Conservation (phyloP, 2,113 vertebrate genomes). For the Hypomesus transpacificus region DNA sequence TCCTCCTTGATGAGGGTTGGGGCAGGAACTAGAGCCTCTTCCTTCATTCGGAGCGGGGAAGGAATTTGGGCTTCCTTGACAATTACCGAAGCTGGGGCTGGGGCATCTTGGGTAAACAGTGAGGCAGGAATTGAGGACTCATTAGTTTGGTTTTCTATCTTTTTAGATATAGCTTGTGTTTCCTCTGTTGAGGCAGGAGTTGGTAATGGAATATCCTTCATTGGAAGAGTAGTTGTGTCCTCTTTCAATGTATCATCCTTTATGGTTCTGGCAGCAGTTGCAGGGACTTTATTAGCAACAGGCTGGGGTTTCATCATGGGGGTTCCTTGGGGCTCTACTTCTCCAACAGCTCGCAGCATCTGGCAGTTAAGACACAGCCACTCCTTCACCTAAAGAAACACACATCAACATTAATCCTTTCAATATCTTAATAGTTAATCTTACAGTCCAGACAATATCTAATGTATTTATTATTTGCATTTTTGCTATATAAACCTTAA, state of each 20-base stretch:
- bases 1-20: conserved; percentile 10
- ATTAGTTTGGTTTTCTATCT: conserved; percentile 36
- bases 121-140: conserved; percentile 34
- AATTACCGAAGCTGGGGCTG: background rate
- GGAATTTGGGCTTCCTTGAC: background rate
- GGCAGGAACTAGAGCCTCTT: background rate
- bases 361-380: conserved; percentile 98
- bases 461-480: background rate
- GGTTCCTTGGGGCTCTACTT: conserved; percentile 70
- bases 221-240: background rate
- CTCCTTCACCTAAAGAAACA: conserved; percentile 76
- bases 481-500: background rate
- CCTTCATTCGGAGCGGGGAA: background rate
- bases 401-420: background rate
- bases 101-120: conserved; percentile 50
- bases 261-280: conserved; percentile 48
- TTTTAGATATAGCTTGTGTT: conserved; percentile 7
- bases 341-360: conserved; percentile 83
- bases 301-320: conserved; percentile 59
- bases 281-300: conserved; percentile 53
- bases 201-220: conserved; percentile 36
- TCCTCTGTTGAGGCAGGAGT: conserved; percentile 22
- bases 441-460: background rate
- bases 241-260: background rate
- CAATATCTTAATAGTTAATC: background rate